Conservation (phyloP, 2,113 vertebrate species). For the Ancistrus triradiatus region DNA sequence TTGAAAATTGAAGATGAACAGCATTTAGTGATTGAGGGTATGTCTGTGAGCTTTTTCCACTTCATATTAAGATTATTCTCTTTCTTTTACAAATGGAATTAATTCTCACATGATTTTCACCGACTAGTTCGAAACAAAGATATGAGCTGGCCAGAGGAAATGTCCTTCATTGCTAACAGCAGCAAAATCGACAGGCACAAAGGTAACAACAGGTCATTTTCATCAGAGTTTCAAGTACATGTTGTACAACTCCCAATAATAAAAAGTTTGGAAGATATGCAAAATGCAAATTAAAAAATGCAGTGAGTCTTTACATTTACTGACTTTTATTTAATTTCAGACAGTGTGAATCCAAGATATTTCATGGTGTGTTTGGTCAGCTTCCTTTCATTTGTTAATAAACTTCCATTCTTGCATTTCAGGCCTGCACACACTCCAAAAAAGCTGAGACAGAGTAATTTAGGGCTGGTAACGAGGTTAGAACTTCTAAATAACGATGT, state of each 20-base stretch:
- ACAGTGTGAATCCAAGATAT: too few species aligned
- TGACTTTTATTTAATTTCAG: too few species aligned
- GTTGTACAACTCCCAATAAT: background rate
- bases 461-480: too few species aligned
- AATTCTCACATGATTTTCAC: background rate
- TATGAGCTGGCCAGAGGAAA: conserved; percentile 99
- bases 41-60: conserved; percentile 1
- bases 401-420: too few species aligned
- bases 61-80: background rate
- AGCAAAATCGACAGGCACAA: conserved; percentile 98
- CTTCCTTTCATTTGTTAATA: too few species aligned
- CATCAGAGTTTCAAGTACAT: background rate
- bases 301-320: too few species aligned
- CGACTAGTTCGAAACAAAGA: conserved; percentile 94
- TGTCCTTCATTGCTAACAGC: conserved; percentile 99
- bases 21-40: conserved; percentile 97
- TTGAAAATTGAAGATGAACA: conserved; percentile 96
- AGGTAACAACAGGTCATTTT: conserved; percentile 64
- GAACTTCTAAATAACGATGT: too few species aligned
- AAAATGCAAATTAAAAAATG: too few species aligned
- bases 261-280: too few species aligned
- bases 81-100: background rate
- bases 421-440: too few species aligned
- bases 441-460: too few species aligned
- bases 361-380: too few species aligned